Conservation (phyloP, 2,113 vertebrate species). For the Paracanthobrama guichenoti region DNA sequence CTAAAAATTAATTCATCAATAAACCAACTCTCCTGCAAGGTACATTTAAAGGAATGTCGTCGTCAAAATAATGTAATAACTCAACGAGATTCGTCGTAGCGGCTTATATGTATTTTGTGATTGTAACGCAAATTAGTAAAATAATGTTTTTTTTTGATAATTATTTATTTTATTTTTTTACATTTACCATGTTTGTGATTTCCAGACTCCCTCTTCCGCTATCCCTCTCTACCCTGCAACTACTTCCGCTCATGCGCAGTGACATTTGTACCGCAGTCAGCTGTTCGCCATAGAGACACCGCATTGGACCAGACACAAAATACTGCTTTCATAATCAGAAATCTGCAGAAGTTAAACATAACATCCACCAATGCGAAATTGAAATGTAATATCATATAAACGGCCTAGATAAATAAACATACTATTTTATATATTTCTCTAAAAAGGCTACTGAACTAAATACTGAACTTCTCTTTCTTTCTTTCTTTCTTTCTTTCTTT, state of each 20-base stretch:
- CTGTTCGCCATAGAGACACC: background rate
- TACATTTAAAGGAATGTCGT: background rate
- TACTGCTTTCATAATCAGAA: background rate
- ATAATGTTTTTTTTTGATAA: background rate
- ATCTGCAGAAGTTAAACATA: background rate
- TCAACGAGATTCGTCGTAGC: background rate
- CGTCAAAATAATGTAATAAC: background rate
- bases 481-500: background rate
- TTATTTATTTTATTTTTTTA: constrained; percentile 38
- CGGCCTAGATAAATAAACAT: background rate
- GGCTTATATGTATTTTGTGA: no score
- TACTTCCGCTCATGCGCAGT: constrained; percentile 85
- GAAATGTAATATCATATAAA: background rate
- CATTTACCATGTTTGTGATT: constrained; percentile 80
- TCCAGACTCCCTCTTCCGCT: constrained; percentile 75
- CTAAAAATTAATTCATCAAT: constrained; percentile 28
- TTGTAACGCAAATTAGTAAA: background rate
- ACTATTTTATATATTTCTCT: background rate
- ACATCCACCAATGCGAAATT: background rate
- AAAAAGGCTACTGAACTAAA: background rate
- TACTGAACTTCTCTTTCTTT: background rate
- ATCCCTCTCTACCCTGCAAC: constrained; percentile 72
- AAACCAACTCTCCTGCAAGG: constrained; percentile 1
- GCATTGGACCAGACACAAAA: background rate
- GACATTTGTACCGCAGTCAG: constrained; percentile 42